phyloP scores from a whole-genome alignment of 2,797 vertebrate species.

The Fistularia commersonii region DNA sequence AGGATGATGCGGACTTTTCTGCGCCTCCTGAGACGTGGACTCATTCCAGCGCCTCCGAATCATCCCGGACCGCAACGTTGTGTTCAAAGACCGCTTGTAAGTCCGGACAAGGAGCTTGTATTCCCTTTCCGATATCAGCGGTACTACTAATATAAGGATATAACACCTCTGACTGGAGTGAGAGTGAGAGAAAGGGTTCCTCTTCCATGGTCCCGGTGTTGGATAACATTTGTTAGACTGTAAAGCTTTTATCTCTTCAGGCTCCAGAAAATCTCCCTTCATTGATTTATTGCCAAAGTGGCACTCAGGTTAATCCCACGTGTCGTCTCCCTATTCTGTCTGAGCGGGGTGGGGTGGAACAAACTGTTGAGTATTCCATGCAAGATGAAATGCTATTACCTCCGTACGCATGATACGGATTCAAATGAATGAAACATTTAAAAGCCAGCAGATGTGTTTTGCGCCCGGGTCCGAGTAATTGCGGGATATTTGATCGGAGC shows the following conservation, averaged over 20 bases:
- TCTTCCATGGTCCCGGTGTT: slow-evolving; percentile 7
- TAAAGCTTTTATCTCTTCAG: slow-evolving; percentile 52
- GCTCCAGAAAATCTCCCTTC: slow-evolving; percentile 53
- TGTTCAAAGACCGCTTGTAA: slow-evolving; percentile 39
- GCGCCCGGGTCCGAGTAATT: no score
- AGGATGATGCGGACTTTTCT: slow-evolving; percentile 27
- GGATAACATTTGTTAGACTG: slow-evolving; percentile 51
- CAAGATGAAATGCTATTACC: not conserved
- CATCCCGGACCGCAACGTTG: slow-evolving; percentile 27
- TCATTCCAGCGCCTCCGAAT: slow-evolving; percentile 29
- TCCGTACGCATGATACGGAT: no score
- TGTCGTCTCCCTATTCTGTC: slow-evolving; percentile 25
- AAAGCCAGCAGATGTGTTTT: no score
- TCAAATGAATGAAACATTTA: no score
- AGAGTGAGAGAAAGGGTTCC: not conserved
- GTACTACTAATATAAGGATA: slow-evolving; percentile 26
- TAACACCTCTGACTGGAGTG: slow-evolving; percentile 8
- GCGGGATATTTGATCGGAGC: no score
- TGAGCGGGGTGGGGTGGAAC: slow-evolving; percentile 3
- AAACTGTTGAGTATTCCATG: slow-evolving; percentile 8
- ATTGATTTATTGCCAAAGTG: slow-evolving; percentile 59
- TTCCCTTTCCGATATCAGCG: slow-evolving; percentile 36
- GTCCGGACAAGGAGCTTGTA: slow-evolving; percentile 32
- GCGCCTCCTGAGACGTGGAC: slow-evolving; percentile 20
- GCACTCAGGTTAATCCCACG: slow-evolving; percentile 57